A percentile compares a stretch with the other conserved stretches of the same genome.
Evolutionary conservation across 2,888 invertebrate genomes (phyloP).

Genomic region (Drosophila nr. fundita): DNA sequence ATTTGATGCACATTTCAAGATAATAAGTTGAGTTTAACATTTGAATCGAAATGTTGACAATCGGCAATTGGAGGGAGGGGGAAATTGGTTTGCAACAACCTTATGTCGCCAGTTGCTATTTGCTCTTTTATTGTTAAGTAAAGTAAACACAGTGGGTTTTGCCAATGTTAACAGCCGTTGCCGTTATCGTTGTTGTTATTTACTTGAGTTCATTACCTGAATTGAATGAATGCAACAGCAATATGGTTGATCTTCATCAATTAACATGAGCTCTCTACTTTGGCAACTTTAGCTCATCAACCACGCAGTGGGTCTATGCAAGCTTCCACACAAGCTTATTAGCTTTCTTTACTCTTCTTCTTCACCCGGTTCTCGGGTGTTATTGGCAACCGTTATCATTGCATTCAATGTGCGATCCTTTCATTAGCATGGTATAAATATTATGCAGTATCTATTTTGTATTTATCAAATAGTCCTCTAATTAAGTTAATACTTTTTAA

Average conservation of each 20-base stretch:
- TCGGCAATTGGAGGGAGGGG: not conserved
- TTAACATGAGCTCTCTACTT: not conserved
- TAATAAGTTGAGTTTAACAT: not conserved
- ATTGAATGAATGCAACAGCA: not conserved
- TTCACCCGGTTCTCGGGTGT: not conserved
- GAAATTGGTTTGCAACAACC: not conserved
- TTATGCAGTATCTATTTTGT: too few relatives aligned
- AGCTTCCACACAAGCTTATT: not conserved
- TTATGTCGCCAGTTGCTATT: not conserved
- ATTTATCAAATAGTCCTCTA: too few relatives aligned
- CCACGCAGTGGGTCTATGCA: not conserved
- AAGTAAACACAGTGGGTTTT: not conserved
- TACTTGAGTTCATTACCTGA: not conserved
- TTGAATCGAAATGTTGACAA: not conserved
- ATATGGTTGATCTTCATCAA: conserved; percentile 2
- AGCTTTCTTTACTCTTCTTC: not conserved
- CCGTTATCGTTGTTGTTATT: not conserved
- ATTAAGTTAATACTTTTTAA: conserved; percentile 43
- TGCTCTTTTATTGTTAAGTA: not conserved
- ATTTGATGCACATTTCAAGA: conserved; percentile 11
- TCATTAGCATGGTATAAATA: not conserved
- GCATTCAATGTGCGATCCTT: not conserved
- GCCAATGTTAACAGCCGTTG: conserved; percentile 21
- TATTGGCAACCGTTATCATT: not conserved
- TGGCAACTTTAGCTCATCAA: not conserved